Base-by-base conservation (phyloP, 2,888 invertebrate species). In the Chrysina gloriosa region DNA sequence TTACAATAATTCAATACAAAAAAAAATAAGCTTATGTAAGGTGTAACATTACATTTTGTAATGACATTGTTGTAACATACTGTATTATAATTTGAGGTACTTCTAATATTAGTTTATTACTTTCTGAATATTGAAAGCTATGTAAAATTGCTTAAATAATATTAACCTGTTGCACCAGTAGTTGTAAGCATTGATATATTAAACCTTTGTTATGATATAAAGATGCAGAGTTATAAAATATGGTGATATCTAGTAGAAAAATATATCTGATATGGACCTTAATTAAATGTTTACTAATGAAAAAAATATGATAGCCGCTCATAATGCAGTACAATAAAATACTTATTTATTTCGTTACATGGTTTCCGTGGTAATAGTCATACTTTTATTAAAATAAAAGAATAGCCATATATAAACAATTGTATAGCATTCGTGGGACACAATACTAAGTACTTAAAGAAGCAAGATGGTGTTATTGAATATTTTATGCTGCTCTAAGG, bases 31-130 rank as follows among this genome's bases (percentile, higher is more conserved):
- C 52, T 52, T 52, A 47, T n/a, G 23, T 16, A 45, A 52, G 19
- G 52, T 16, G 25, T 52, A 52, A 52, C 16, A 19, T 50, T 50
- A 50, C 27, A 50, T 52, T 52, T 52, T 52, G 19, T 52, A 52
- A 52, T 14, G 31, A 61, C 42, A 42, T n/a, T 39, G 25, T 58
- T 61, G 58, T 61, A 61, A 61, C 14, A 61, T 61, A 61, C 27
- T 61, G 58, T 61, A 61, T 14, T 61, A 61, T 61, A 61, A 42
- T 61, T 61, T 61, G 36, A 14, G 31, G 27, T 16, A 52, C 9
- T 16, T 16, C 25, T 31, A 16, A 19, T 52, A 52, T 52, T 31
- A 52, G 14, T 11, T 29, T 29, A 16, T 52, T 31, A 52, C 16
- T 29, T 29, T 19, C 21, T 52, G 19, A 31, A 47, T n/a, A 23